Evolutionary conservation across 2,797 vertebrate species (phyloP), one percentile per base, ranked within the genome.

Genomic region (Hozukius guyotensis): DNA sequence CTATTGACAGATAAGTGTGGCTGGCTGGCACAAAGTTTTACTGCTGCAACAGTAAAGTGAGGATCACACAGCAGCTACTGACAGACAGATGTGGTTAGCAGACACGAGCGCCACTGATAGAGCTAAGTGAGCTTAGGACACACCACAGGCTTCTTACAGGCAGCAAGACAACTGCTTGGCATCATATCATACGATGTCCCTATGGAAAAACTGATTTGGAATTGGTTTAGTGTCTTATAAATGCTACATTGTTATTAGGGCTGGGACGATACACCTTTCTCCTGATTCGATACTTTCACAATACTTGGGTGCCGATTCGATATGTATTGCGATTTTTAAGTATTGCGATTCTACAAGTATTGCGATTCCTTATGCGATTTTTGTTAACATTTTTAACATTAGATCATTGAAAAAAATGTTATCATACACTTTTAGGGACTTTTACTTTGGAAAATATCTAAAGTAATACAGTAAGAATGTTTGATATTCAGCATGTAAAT

Each of bases 1-100:
- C 78, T 78, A 80, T 76, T 87, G 87, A 89, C 86, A 93, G 86
- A 92, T 84, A 88, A 82, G 82, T 89, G 82, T 80, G 83, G 78
- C 55, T 67, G 38, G 71, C 88, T 90, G 87, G 87, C 81, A 87
- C 75, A 77, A 77, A 85, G 85, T 67, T 93, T 92, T 89, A 90
- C 77, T 74, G 88, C 85, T 81, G 75, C 74, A 77, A 76, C 85
- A 78, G 76, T 78, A 77, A 81, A 80, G 82, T 61, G 72, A 78
- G 75, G 77, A 90, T 83, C 88, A 80, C 68, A 83, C 75, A 72
- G 16, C 69, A 79, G 71, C 75, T 71, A 59, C 82, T 83, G 78
- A 77, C 80, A 74, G 79, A 80, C 66, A 85, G 83, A 82, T 82
- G 75, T 66, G 68, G 81, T 89, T 83, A 86, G 67, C 66, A 72